Evolutionary conservation across 2,113 vertebrate species (phyloP), one percentile per base, ranked within the genome.

Genomic region (Tapirus terrestris): DNA sequence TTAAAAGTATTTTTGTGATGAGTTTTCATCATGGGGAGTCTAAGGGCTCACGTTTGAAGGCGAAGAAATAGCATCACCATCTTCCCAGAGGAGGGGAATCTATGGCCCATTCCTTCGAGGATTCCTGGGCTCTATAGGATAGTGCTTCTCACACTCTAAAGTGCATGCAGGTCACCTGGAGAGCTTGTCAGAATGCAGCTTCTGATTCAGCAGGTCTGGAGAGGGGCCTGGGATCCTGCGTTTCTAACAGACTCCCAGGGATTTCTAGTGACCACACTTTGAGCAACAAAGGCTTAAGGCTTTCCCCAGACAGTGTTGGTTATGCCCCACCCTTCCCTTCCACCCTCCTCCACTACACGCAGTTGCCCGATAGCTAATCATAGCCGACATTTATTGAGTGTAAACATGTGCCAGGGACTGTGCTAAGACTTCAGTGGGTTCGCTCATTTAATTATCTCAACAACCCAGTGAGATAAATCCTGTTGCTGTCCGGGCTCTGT

Each of bases 361-460:
- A 2, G 0, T 60, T 2, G 8, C 72, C 84, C 61, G 5, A 11
- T 48, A 0, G 6, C 72, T 85, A 73, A 93, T 56, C 31, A 48
- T 73, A 93, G 84, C 31, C n/a, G 31, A 75, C 5, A 9, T 0
- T 1, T 8, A 82, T 13, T 68, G 56, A 94, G 70, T 80, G 31
- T 33, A 72, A 51, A 27, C 39, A 33, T 0, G 14, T 12, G 17
- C 80, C 23, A 8, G 75, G 31, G 67, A 10, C 87, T 60, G 58
- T 72, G 88, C 75, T 79, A 31, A 96, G 87, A 51, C 70, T 10
- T 85, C 63, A 14, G 43, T 27, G 60, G 27, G 60, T 73, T n/a
- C 31, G 63, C 91, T 51, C 43, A 48, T 65, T 92, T 45, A 77
- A 53, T 94, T 67, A 89, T 93, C 93, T 97, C 67, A 25, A 1